phyloP scores from a whole-genome alignment of 2,113 vertebrate species.

The Semicossyphus pulcher region DNA sequence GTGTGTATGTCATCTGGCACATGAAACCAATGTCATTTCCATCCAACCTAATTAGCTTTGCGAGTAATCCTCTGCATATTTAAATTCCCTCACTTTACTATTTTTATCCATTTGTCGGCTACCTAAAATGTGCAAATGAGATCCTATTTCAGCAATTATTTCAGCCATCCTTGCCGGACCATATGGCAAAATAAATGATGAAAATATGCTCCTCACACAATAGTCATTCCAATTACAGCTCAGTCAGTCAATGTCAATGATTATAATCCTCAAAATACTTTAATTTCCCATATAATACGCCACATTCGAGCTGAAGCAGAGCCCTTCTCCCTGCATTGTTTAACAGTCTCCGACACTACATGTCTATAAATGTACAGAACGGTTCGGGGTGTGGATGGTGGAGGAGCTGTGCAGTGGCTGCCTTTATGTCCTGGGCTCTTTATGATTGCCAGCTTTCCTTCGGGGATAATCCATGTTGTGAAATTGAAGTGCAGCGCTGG shows the following conservation, averaged over 20 bases:
- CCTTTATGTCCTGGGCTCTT: slow-evolving; percentile 63
- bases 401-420: slow-evolving; percentile 38
- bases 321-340: slow-evolving; percentile 9
- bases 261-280: slow-evolving; percentile 38
- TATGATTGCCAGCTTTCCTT: slow-evolving; percentile 72
- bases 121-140: slow-evolving; percentile 73
- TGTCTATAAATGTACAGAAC: slow-evolving; percentile 45
- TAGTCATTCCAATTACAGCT: slow-evolving; percentile 52
- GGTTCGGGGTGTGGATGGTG: slow-evolving; percentile 53
- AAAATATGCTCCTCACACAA: slow-evolving; percentile 50
- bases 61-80: slow-evolving; percentile 56
- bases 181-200: slow-evolving; percentile 64
- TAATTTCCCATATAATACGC: slow-evolving; percentile 23
- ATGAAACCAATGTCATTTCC: slow-evolving; percentile 40
- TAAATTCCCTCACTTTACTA: slow-evolving; percentile 50
- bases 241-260: slow-evolving; percentile 47
- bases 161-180: slow-evolving; percentile 36
- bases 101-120: slow-evolving; percentile 67
- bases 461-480: slow-evolving; percentile 81
- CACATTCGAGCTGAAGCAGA: not conserved
- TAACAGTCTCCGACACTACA: not conserved
- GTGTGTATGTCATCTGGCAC: slow-evolving; percentile 56
- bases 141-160: slow-evolving; percentile 67
- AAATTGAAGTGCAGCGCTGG: slow-evolving; percentile 78
- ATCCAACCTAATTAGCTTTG: slow-evolving; percentile 68